Evolutionary conservation across 1,140 invertebrate species (phyloP).

Genomic region (Galleria mellonella): DNA sequence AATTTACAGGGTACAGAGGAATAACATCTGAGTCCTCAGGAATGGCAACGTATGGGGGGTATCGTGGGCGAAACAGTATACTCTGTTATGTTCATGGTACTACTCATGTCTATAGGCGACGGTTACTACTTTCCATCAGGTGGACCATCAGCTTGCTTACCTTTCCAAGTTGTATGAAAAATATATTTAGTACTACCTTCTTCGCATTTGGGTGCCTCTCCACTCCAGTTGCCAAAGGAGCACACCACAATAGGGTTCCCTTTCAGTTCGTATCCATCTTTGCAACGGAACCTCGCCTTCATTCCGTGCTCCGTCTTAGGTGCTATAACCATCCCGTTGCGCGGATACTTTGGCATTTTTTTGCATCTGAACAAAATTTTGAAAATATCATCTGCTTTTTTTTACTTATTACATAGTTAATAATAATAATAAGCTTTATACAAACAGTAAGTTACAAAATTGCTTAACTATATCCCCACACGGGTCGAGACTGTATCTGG

Average conservation of each 20-base stretch:
- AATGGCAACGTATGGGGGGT: too few species aligned
- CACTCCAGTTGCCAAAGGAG: slow-evolving; percentile 94
- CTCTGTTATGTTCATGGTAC: too few species aligned
- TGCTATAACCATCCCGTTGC: slow-evolving; percentile 95
- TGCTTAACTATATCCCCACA: too few species aligned
- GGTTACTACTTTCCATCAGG: too few species aligned
- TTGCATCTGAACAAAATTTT: slow-evolving; percentile 81
- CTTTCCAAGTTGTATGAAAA: not conserved
- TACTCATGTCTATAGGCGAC: too few species aligned
- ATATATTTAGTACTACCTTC: slow-evolving; percentile 82
- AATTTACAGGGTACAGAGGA: too few species aligned
- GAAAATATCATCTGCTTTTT: not conserved
- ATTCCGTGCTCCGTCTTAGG: slow-evolving; percentile 97
- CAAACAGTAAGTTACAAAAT: too few species aligned
- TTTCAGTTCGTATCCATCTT: slow-evolving; percentile 89
- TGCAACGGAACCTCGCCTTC: slow-evolving; percentile 93
- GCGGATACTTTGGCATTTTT: slow-evolving; percentile 88
- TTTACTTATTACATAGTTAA: not conserved
- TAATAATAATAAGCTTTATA: too few species aligned
- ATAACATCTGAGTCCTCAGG: too few species aligned
- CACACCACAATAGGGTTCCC: slow-evolving; percentile 86
- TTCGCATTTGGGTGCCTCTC: slow-evolving; percentile 87
- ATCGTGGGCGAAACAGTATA: too few species aligned
- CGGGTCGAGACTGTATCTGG: too few species aligned
- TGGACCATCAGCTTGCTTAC: not conserved